Evolutionary conservation across 2,797 vertebrate species (phyloP).

Genomic region (Danio choprae): DNA sequence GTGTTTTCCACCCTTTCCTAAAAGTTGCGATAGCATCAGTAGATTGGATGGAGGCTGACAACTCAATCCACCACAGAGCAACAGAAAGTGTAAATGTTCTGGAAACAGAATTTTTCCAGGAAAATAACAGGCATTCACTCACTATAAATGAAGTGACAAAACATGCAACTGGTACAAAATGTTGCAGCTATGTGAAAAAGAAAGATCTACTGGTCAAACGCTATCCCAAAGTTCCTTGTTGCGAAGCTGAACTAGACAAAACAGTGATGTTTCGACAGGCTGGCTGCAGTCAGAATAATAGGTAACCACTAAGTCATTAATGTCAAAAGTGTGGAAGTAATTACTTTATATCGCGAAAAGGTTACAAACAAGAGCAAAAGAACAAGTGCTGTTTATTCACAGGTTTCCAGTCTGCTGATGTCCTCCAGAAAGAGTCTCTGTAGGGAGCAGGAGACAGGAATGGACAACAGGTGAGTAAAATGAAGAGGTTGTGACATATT

Average conservation of each 20-base stretch:
- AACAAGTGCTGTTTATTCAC: neutral
- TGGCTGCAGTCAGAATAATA: neutral
- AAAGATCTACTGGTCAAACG: neutral
- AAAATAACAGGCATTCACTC: neutral
- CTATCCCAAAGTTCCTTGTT: neutral
- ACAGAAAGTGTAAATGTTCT: neutral
- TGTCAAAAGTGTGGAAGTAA: neutral
- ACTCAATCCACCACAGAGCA: too few species aligned
- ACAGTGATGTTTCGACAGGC: neutral
- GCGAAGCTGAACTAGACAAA: neutral
- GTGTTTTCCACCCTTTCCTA: neutral
- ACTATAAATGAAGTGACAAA: neutral
- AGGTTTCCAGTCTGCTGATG: neutral
- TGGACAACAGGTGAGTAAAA: neutral
- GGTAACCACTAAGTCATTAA: neutral
- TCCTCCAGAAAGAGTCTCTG: neutral
- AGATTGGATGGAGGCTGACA: neutral
- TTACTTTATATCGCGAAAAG: neutral
- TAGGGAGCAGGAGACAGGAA: neutral
- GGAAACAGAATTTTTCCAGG: neutral
- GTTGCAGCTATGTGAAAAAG: neutral
- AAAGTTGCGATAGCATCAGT: neutral
- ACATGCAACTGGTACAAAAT: neutral
- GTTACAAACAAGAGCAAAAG: too few species aligned
- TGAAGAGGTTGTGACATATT: too few species aligned